These are phyloP conservation scores for Ctenodactylus gundi DNA, from an alignment of 2,113 vertebrate genomes.

Conservation along the genomic window DNA sequence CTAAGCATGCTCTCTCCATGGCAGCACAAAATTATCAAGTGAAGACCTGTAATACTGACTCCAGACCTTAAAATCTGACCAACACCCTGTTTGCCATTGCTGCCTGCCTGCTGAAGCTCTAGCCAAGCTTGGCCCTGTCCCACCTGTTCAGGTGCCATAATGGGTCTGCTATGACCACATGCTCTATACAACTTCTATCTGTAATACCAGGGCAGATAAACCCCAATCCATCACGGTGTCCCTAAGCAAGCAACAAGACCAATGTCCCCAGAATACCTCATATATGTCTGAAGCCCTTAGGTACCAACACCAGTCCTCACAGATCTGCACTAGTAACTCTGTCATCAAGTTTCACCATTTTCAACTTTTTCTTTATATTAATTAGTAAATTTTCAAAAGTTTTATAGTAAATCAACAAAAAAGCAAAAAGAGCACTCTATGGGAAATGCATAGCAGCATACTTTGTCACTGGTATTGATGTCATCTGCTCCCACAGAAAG, in stretches of 20 bases:
- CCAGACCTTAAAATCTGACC: rapidly evolving
- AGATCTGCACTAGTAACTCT: neutral
- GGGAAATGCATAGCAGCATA: constrained; percentile 59
- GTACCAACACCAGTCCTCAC: neutral
- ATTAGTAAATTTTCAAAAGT: neutral
- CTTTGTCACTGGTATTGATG: constrained; percentile 88
- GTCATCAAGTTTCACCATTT: neutral
- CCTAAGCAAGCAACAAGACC: neutral
- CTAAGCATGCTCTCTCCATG: neutral
- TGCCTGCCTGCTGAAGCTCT: rapidly evolving
- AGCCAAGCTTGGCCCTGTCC: no score
- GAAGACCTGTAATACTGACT: rapidly evolving
- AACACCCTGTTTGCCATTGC: neutral
- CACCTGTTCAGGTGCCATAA: neutral
- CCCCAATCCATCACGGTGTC: neutral
- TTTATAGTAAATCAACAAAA: neutral
- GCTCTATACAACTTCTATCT: neutral
- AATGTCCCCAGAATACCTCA: neutral
- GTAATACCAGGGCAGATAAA: no score
- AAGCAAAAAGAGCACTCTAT: rapidly evolving
- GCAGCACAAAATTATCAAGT: rapidly evolving
- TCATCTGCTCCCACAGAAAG: constrained; percentile 90
- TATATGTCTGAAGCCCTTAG: neutral
- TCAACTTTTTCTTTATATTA: neutral
- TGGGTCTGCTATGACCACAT: neutral